Conservation (phyloP, 2,888 invertebrate species). For the Poecilobothrus nobilitatus region DNA sequence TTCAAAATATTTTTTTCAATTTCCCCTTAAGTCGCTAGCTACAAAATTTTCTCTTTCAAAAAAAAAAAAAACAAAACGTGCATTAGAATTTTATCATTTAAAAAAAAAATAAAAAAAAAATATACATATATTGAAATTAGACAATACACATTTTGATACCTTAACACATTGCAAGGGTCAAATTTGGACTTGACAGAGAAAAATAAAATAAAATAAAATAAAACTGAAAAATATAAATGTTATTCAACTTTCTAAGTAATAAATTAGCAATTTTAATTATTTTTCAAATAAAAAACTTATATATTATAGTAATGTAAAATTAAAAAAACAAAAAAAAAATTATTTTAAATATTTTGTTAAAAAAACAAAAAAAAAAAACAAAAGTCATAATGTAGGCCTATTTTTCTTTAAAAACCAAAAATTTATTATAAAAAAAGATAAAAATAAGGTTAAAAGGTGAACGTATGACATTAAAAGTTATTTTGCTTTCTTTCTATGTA, state of each 20-base stretch:
- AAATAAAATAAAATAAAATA: background rate
- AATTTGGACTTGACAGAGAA: background rate
- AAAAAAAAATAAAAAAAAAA: no score
- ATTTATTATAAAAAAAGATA: background rate
- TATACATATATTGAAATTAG: no score
- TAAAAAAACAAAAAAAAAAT: background rate
- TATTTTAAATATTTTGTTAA: background rate
- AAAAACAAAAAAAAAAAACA: no score
- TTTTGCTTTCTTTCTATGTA: background rate
- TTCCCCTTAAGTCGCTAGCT: no score
- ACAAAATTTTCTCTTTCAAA: no score
- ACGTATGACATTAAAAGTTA: background rate
- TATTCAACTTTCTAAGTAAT: background rate
- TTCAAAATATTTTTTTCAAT: no score
- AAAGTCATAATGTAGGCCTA: background rate
- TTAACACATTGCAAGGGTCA: background rate
- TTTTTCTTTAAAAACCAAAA: background rate
- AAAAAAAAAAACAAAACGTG: no score
- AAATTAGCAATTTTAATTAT: constrained; percentile 4
- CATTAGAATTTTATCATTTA: no score
- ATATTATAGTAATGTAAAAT: background rate
- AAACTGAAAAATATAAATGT: background rate
- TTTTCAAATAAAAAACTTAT: background rate
- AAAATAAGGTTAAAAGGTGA: background rate
- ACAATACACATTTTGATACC: no score